phyloP scores from a whole-genome alignment of 2,113 vertebrate genomes.

The Climacteris rufus region DNA sequence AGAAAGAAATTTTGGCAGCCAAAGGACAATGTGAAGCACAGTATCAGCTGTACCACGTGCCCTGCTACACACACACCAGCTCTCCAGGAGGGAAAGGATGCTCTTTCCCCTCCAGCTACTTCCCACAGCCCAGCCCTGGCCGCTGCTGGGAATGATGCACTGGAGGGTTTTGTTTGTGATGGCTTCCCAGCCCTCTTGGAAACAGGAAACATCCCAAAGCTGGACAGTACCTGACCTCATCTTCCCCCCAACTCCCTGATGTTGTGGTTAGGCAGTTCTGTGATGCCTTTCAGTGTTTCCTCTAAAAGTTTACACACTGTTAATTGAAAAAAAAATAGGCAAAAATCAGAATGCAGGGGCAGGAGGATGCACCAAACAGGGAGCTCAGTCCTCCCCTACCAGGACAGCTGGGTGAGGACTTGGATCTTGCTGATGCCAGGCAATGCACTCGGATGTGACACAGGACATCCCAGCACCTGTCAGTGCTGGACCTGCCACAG shows the following conservation, averaged over 20 bases:
- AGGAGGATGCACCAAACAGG: background rate
- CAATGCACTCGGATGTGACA: fast-evolving
- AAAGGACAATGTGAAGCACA: background rate
- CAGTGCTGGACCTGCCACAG: fast-evolving
- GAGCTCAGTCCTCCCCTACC: fast-evolving
- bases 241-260: background rate
- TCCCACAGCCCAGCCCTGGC: background rate
- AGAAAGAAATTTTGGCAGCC: background rate
- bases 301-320: background rate
- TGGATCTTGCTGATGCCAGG: fast-evolving
- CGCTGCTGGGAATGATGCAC: background rate
- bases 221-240: background rate
- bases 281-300: background rate
- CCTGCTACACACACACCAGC: fast-evolving
- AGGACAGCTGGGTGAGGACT: background rate
- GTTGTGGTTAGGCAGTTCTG: background rate
- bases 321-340: background rate
- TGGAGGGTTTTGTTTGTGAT: background rate
- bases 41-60: background rate
- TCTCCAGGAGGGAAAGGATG: background rate
- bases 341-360: background rate
- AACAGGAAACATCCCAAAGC: background rate
- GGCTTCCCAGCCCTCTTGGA: background rate
- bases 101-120: background rate
- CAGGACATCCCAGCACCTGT: fast-evolving